These are phyloP conservation scores for Muschampia plurimacula DNA, from an alignment of 2,888 invertebrate species.

Conservation along the genomic window DNA sequence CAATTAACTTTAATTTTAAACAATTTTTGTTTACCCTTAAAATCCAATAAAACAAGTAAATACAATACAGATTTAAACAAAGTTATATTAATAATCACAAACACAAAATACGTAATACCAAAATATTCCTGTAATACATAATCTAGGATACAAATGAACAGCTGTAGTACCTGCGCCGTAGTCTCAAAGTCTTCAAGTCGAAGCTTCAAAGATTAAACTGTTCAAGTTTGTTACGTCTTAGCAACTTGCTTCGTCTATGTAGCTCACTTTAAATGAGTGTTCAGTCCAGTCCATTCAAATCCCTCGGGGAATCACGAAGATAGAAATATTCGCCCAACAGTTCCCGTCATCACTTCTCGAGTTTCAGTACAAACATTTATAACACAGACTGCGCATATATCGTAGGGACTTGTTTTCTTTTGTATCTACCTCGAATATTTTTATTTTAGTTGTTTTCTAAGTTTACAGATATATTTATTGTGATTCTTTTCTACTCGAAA, in stretches of 20 bases:
- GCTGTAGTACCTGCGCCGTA: background rate
- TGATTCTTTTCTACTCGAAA: too few relatives aligned
- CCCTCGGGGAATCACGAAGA: constrained; percentile 70
- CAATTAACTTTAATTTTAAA: too few relatives aligned
- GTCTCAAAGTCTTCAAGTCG: constrained; percentile 15
- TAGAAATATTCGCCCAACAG: constrained; percentile 62
- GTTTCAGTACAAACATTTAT: constrained; percentile 33
- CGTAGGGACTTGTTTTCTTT: background rate
- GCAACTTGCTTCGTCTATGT: constrained; percentile 61
- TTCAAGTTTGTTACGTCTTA: constrained; percentile 67
- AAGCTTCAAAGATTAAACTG: constrained; percentile 62
- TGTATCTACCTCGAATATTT: background rate
- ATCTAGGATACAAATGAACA: background rate
- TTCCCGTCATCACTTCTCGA: constrained; percentile 52
- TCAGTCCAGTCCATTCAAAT: constrained; percentile 61
- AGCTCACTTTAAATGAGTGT: constrained; percentile 66
- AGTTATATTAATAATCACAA: too few relatives aligned
- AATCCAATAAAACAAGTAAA: too few relatives aligned
- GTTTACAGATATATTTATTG: too few relatives aligned
- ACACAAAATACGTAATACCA: too few relatives aligned
- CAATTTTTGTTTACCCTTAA: too few relatives aligned
- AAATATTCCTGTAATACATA: too few relatives aligned
- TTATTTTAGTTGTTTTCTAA: background rate
- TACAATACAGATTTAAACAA: too few relatives aligned
- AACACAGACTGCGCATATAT: constrained; percentile 29